Evolutionary conservation across 2,888 invertebrate genomes (phyloP), one percentile per base, ranked within the genome.

Genomic region (Archips xylosteana): DNA sequence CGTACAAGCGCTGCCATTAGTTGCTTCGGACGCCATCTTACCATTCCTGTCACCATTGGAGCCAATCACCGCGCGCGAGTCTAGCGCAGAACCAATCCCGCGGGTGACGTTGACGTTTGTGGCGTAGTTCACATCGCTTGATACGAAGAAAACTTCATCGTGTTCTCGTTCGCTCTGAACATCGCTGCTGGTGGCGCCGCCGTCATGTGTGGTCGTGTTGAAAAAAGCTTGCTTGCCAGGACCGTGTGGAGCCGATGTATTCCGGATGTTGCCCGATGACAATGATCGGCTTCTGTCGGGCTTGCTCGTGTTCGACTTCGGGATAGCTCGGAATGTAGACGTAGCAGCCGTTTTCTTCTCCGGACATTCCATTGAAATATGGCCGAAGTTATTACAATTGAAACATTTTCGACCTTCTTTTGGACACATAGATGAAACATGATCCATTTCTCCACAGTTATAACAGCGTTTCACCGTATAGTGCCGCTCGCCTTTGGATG

Each of bases 401-500:
- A 49, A 49, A 49, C 49, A 49, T 63, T 77, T 76, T 10, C 66
- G n/a, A 6, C 76, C 76, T 32, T 75, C 74, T 42, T 47, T 61
- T 61, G 66, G 67, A 49, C 42, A 12, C 2, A 10, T 47, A 12
- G 63, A 63, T 64, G 72, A 57, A 23, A 64, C 10, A 74, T 76
- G 76, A 10, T 62, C 57, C 32, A 15, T 63, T 10, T 67, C 75
- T 23, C 78, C 78, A 73, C 76, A 78, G 47, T 69, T 75, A 63
- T 65, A 78, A 47, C 76, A 76, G 2, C 70, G 70, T 39, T 61
- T 61, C 61, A 39, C n/a, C 13, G 49, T n/a, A 47, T 54, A 15
- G 45, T 61, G 32, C 72, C 67, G 45, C 62, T 66, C 45, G 51
- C 57, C 23, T 36, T 57, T 36, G 63, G 63, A 63, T 59, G 4